Base-by-base conservation (phyloP, 1,140 invertebrate species). In the Drosophila erecta region DNA sequence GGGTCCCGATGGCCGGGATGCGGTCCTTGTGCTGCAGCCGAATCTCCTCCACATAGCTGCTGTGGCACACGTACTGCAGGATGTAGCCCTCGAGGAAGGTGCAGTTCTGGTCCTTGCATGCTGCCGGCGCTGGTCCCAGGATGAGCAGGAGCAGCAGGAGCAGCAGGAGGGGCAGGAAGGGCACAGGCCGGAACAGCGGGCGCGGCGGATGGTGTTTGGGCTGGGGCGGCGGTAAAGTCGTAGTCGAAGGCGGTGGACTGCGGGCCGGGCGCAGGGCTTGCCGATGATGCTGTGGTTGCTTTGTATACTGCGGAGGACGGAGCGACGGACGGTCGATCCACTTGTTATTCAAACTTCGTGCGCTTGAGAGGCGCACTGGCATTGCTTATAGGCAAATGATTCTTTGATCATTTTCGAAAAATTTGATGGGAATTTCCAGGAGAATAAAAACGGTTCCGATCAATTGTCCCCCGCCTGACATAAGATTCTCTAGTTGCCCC, bases 341-440 rank as follows among this genome's bases (percentile, higher is more conserved):
- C 50, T 86, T 86, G 50, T 79, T 72, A 76, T 69, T 87, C 50
- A 54, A 55, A 51, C 61, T 76, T 76, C 51, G 69, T 71, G 84
- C 54, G 61, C 51, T 57, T 53, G 75, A 51, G 71, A 72, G 64
- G 75, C 83, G 72, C 67, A 87, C 79, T 86, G 66, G 79, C 81
- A 86, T 86, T 81, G 69, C 81, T 85, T 86, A 87, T 61, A 76
- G 59, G 65, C 66, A 56, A 87, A 79, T 75, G 79, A 77, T 89
- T 79, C 61, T 57, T 47, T 61, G 73, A 79, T 76, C 83, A 86
- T 86, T 89, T 89, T 71, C 56, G 54, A 57, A 76, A 58, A 72
- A 83, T 89, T 84, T 79, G 64, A 53, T 65, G 37, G 60, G 17
- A 51, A 65, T 27, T 71, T 67, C 53, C 53, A 66, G 49, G 53